Base-by-base conservation (phyloP, 2,113 vertebrate species). In the Anoura caudifer region DNA sequence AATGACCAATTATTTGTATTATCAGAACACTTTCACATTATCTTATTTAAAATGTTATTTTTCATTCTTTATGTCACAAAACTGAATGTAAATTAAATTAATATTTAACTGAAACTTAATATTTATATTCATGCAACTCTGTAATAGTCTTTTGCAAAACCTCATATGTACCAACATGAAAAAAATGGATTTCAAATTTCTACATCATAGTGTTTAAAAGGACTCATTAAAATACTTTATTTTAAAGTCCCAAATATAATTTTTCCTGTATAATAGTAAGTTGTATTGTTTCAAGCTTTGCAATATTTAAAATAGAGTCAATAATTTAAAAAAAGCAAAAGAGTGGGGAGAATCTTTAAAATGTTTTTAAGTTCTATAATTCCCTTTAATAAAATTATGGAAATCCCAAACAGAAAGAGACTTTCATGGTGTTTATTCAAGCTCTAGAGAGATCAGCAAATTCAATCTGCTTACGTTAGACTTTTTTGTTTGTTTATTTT, bases 361-460 rank as follows among this genome's bases (percentile, higher is more conserved):
- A 86, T 91, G 31, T 59, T 91, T 90, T 96, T 50, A 96, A 92
- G 13, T 87, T 97, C 79, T 43, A 26, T 41, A 79, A 36, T n/a
- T 47, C 84, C 88, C 63, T 69, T 63, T n/a, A 0, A 72, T 84
- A 63, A 41, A 87, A 47, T 52, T 7, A 43, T 31, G 7, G 26
- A 97, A 88, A 14, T 1, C 54, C 22, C 70, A 76, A 28, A 43
- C 12, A 38, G 79, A 52, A 80, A 88, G 22, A 54, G 0, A 1
- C 28, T 83, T 79, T 59, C 76, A 38, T 84, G 84, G 24, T 45
- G 45, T 41, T 33, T 54, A 33, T 5, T 50, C 5, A 45, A 61
- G 4, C 31, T 67, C 4, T 31, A 22, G 61, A 72, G 54, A 41
- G 70, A 38, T 43, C 38, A 84, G 11, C 43, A 85, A 82, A 61